Conservation (phyloP, 2,888 invertebrate species). For the Carcina quercana region DNA sequence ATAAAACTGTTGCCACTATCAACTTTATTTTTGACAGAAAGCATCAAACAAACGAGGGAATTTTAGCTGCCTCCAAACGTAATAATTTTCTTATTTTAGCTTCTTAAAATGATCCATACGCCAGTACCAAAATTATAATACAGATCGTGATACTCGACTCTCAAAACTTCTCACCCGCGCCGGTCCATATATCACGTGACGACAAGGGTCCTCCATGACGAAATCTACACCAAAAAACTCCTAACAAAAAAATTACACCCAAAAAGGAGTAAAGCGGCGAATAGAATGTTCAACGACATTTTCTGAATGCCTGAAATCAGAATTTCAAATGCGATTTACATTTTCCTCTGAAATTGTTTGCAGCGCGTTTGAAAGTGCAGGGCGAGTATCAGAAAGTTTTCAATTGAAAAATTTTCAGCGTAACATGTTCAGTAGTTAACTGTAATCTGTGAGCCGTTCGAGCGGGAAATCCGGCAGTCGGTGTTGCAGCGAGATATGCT, state of each 20-base stretch:
- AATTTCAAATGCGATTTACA: conserved; percentile 11
- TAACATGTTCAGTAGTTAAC: not conserved
- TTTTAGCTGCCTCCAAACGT: no score
- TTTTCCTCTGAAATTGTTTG: conserved; percentile 1
- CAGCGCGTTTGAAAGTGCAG: conserved; percentile 1
- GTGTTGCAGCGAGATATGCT: conserved; percentile 45
- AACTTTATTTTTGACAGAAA: no score
- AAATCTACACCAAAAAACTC: no score
- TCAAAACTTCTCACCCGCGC: no score
- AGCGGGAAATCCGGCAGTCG: conserved; percentile 32
- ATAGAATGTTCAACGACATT: conserved; percentile 6
- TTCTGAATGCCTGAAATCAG: conserved; percentile 4
- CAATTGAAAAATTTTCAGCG: not conserved
- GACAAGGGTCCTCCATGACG: no score
- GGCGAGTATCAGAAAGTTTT: not conserved
- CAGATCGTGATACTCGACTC: no score
- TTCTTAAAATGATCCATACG: no score
- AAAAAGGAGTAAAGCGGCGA: conserved; percentile 4
- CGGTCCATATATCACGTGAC: no score
- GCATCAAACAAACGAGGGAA: no score
- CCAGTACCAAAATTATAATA: no score
- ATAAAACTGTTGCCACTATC: no score
- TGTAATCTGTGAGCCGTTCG: conserved; percentile 22
- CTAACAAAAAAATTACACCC: not conserved
- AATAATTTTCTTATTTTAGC: no score